Conservation (phyloP, 2,797 vertebrate genomes). For the Poeciliopsis presidionis region DNA sequence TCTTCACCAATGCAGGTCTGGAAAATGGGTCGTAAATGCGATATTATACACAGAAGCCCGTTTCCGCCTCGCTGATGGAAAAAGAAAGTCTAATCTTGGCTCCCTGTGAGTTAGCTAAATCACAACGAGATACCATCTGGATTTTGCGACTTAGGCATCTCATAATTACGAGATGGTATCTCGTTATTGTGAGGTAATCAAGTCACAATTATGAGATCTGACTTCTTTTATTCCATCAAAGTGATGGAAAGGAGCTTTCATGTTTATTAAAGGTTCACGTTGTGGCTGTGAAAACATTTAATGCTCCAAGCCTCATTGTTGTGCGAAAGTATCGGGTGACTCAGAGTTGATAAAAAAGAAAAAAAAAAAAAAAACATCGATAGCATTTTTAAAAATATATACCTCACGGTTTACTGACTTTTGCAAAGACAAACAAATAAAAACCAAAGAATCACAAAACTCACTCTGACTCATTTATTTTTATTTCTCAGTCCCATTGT, state of each 20-base stretch:
- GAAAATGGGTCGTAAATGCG: constrained; percentile 42
- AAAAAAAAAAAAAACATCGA: background rate
- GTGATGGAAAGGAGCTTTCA: background rate
- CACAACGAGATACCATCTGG: background rate
- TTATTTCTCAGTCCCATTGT: constrained; percentile 21
- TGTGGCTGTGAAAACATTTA: background rate
- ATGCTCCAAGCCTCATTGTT: background rate
- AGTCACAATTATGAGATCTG: background rate
- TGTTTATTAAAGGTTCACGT: background rate
- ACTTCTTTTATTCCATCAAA: background rate
- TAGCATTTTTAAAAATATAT: background rate
- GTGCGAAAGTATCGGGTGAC: constrained; percentile 8
- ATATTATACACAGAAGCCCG: background rate
- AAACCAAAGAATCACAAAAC: background rate
- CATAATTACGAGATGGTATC: background rate
- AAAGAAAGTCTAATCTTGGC: background rate
- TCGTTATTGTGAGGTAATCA: background rate
- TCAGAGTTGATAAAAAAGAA: background rate
- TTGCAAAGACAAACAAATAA: too few relatives aligned
- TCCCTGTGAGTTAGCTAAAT: background rate
- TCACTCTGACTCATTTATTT: constrained; percentile 23
- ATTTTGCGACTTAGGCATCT: background rate
- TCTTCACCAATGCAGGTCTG: constrained; percentile 34
- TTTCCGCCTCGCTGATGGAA: background rate
- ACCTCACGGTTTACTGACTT: too few relatives aligned